A percentile compares a stretch with the other conserved stretches of the same genome.
Conservation (phyloP, 2,797 vertebrate genomes). For the Potorous gilbertii region DNA sequence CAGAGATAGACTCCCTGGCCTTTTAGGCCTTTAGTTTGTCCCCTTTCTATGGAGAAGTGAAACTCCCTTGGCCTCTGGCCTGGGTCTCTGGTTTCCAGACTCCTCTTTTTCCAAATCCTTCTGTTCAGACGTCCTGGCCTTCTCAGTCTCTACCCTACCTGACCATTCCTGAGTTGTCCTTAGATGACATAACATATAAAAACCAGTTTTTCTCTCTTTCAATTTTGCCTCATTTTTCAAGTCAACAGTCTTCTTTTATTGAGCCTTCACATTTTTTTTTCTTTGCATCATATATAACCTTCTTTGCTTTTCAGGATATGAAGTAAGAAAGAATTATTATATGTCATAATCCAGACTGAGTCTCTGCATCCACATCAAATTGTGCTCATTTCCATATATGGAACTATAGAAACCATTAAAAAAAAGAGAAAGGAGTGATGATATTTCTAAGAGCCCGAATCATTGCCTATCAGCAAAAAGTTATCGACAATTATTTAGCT, state of each 20-base stretch:
- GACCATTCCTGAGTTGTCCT: not conserved
- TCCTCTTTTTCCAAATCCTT: not conserved
- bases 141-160: not conserved
- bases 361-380: not conserved
- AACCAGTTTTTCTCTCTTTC: not conserved
- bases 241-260: slow-evolving; percentile 40
- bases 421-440: not conserved
- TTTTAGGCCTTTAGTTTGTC: not conserved
- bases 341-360: not conserved
- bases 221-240: slow-evolving; percentile 27
- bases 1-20: not conserved
- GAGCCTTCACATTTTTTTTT: not conserved
- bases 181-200: not conserved
- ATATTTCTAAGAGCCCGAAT: slow-evolving; percentile 38
- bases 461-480: slow-evolving; percentile 23
- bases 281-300: not conserved
- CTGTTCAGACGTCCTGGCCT: not conserved
- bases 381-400: not conserved
- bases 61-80: not conserved
- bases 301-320: slow-evolving; percentile 14
- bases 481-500: slow-evolving; percentile 68
- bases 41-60: not conserved
- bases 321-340: slow-evolving; percentile 7
- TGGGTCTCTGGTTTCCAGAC: not conserved
- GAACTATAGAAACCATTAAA: not conserved